Evolutionary conservation across 2,888 invertebrate species (phyloP).

Genomic region (Silvanus unidentatus): DNA sequence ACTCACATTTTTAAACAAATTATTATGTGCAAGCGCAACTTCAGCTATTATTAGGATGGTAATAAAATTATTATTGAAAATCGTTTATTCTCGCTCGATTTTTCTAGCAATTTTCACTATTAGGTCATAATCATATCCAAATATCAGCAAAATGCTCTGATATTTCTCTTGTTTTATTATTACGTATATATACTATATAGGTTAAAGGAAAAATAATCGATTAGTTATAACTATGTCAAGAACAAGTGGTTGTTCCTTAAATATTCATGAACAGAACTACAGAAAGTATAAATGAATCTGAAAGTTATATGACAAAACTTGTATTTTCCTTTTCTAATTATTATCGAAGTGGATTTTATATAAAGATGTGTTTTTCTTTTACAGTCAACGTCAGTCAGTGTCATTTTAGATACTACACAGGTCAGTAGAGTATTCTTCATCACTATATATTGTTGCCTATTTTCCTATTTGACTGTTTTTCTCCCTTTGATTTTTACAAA

Average conservation of each 20-base stretch:
- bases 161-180: too few species aligned
- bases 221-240: background rate
- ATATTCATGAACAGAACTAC: too few species aligned
- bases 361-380: constrained; percentile 30
- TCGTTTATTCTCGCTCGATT: too few species aligned
- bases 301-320: too few species aligned
- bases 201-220: background rate
- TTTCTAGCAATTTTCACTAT: too few species aligned
- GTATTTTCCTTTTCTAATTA: background rate
- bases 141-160: too few species aligned
- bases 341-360: constrained; percentile 2
- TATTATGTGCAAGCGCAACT: too few species aligned
- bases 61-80: too few species aligned
- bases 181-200: background rate
- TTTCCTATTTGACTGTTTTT: constrained; percentile 14
- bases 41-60: too few species aligned
- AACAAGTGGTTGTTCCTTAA: background rate
- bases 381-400: constrained; percentile 40
- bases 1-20: too few species aligned
- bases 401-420: constrained; percentile 37
- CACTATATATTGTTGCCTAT: constrained; percentile 33
- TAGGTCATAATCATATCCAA: too few species aligned
- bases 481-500: constrained; percentile 14
- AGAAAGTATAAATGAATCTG: too few species aligned
- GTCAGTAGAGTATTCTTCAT: constrained; percentile 35